Evolutionary conservation across 2,113 vertebrate species (phyloP), one percentile per base, ranked within the genome.

Genomic region (Brachyhypopomus gauderio): DNA sequence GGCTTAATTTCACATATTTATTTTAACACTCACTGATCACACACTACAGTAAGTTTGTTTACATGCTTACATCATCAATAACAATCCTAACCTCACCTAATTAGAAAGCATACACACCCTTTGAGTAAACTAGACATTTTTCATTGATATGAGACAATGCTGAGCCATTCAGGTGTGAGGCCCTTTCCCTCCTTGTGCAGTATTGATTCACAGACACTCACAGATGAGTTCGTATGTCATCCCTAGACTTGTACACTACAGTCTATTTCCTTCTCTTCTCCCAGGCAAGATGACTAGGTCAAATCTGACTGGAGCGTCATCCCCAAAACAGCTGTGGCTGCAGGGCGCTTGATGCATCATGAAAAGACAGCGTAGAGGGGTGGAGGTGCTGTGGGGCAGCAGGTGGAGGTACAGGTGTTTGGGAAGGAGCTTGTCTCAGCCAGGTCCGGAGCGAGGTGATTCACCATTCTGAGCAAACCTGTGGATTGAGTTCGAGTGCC

Each of bases 291-390:
- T 73, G 9, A 66, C 48, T 38, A 11, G 72, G 11, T 58, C 4
- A 17, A 2, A 1, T 64, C 45, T 77, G 48, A 87, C 72, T 84
- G 84, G 85, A 82, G 70, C 4, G 2, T 30, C 66, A n/a, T 60
- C 55, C 82, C 73, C 38, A 56, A 83, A 85, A 85, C 80, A 86
- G 85, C 71, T 87, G 83, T 83, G 77, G 78, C 79, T 73, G 14
- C 36, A 38, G 73, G 82, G 75, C 38, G 48, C 23, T 38, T 48
- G 48, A 11, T 38, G 79, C 67, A 8, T 77, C 72, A 80, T 81
- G 58, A 60, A 52, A 63, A 82, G 55, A 52, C 52, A 34, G 36
- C 23, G 52, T 41, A 60, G 45, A 5, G 23, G 70, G 19, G 60
- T 22, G 3, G 64, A 56, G 20, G 6, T 67, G 52, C 36, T 58